These are phyloP conservation scores for Fregata magnificens DNA, from an alignment of 2,113 vertebrate genomes.

Conservation along the genomic window DNA sequence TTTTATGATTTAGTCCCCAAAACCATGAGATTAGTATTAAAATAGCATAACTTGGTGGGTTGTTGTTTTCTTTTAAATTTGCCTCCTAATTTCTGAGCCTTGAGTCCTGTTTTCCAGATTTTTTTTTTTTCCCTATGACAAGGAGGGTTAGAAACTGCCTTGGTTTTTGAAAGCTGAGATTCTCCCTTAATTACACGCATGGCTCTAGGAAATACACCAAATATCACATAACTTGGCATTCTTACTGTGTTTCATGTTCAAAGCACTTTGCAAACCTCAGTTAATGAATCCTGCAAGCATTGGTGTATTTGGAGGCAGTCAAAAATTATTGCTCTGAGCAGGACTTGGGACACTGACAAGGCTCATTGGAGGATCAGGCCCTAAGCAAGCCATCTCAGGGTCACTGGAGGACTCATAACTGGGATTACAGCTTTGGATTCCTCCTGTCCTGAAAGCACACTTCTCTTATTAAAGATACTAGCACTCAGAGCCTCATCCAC, in stretches of 20 bases:
- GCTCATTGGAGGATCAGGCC: background rate
- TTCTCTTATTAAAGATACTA: background rate
- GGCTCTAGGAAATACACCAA: slow-evolving; percentile 20
- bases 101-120: background rate
- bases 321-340: background rate
- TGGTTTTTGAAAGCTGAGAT: background rate
- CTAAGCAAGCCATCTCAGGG: background rate
- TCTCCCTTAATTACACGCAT: background rate
- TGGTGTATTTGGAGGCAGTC: background rate
- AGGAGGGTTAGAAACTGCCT: background rate
- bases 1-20: background rate
- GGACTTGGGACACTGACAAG: background rate
- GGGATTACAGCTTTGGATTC: background rate
- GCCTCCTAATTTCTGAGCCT: background rate
- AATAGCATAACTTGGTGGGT: background rate
- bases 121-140: background rate
- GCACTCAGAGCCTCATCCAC: background rate
- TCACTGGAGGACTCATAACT: background rate
- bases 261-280: background rate
- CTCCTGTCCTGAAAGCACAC: background rate
- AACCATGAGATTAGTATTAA: background rate
- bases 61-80: background rate
- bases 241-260: background rate
- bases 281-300: background rate
- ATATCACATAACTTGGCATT: background rate